Percentiles rank a stretch among this genome's conserved stretches.
phyloP scores from a whole-genome alignment of 2,113 vertebrate species.

The Galeopterus variegatus region DNA sequence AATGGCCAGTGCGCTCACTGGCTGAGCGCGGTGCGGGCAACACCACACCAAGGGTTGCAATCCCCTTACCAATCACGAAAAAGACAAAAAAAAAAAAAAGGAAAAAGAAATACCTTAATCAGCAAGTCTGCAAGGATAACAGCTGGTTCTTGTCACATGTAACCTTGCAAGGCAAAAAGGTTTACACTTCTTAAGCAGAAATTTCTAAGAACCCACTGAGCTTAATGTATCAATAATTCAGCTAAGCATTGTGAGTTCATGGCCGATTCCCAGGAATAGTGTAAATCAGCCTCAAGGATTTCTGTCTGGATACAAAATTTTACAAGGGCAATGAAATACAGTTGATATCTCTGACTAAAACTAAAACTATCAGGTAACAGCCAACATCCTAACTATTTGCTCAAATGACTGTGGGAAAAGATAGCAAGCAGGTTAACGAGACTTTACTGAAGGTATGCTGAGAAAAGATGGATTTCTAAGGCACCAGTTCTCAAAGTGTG shows the following conservation, averaged over 20 bases:
- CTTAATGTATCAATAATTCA: conserved; percentile 32
- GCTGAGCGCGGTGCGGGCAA: no score
- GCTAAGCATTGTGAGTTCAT: conserved; percentile 42
- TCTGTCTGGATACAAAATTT: conserved; percentile 21
- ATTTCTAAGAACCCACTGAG: conserved; percentile 66
- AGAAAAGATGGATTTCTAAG: not conserved
- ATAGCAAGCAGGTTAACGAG: not conserved
- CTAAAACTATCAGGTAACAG: conserved; percentile 26
- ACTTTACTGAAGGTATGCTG: not conserved
- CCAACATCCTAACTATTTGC: not conserved
- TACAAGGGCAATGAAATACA: not conserved
- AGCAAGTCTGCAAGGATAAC: conserved; percentile 70
- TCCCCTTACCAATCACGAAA: no score
- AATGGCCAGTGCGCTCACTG: no score
- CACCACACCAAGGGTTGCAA: no score
- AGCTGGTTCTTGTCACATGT: conserved; percentile 51
- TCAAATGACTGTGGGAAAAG: conserved; percentile 46
- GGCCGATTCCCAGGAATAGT: conserved; percentile 25
- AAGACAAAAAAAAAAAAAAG: no score
- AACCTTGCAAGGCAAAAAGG: conserved; percentile 74
- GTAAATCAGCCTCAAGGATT: not conserved
- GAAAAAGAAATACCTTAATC: conserved; percentile 46
- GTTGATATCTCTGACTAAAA: not conserved
- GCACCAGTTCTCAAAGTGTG: not conserved
- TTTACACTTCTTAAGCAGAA: conserved; percentile 75